Evolutionary conservation across 2,888 invertebrate genomes (phyloP), one percentile per base, ranked within the genome.

Genomic region (Cyclophora albipunctata): DNA sequence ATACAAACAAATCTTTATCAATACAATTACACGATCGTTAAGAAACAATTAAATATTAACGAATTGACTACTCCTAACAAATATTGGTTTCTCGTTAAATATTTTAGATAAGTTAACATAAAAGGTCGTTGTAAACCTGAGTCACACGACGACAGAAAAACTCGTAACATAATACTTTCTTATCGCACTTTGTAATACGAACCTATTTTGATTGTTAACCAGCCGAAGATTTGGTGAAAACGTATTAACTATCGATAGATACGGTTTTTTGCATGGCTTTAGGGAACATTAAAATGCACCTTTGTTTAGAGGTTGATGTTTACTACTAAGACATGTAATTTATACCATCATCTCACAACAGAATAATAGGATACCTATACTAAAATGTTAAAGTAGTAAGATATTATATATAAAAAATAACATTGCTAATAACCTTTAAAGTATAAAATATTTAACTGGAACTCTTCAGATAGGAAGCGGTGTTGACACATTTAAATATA

Each of bases 401-500:
- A 37, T 37, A 37, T 20, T 20, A 37, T 5, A 37, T 37, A 37
- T 37, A 5, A 37, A 37, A 37, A 43, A 45, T 20, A 45, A 45
- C 63, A 63, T 65, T 66, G 66, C 61, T 72, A 70, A 73, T 78
- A 71, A 71, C 67, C 68, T 58, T 63, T 60, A 63, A 55, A 75
- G 70, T 64, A 75, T 75, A 73, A 75, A 80, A 81, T 79, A 79
- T 76, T 76, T 76, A 72, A 70, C 63, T 61, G 59, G 63, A 70
- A 66, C 71, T 78, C 71, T 75, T 78, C 71, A 72, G 75, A 79
- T 83, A 83, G 86, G 84, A 87, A 84, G 77, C 73, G 58, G 73
- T 71, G 86, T 78, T 82, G 86, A 86, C 84, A 84, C 69, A 84
- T 86, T 84, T 84, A 84, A 84, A 77, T 78, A 73, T 75, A 72